phyloP scores from a whole-genome alignment of 2,797 vertebrate species.

The Hydrolagus colliei region DNA sequence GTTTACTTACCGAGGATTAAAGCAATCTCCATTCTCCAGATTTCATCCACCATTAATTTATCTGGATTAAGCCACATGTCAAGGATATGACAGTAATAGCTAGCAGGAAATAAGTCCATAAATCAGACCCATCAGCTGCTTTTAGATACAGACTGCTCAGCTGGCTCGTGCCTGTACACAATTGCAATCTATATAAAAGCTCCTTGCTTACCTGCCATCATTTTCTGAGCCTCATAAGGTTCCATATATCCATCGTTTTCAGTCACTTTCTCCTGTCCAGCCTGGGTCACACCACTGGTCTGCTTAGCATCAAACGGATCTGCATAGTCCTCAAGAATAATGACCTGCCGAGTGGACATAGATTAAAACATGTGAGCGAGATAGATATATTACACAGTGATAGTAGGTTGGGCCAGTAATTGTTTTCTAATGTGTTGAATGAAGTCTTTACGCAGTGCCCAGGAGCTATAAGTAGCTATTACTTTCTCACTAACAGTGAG shows the following conservation, averaged over 20 bases:
- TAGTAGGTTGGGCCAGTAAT: not conserved
- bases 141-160: no score
- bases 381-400: conserved; percentile 9
- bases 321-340: conserved; percentile 90
- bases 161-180: no score
- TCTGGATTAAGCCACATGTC: not conserved
- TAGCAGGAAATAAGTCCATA: not conserved
- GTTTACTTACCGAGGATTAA: no score
- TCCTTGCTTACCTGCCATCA: conserved; percentile 78
- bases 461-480: not conserved
- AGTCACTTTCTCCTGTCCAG: conserved; percentile 66
- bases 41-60: not conserved
- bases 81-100: not conserved
- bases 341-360: conserved; percentile 56
- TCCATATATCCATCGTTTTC: conserved; percentile 98
- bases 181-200: no score
- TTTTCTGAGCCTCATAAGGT: conserved; percentile 91
- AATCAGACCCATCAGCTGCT: no score
- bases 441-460: conserved; percentile 1
- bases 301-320: conserved; percentile 88
- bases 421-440: conserved; percentile 16
- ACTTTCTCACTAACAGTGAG: conserved; percentile 5
- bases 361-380: conserved; percentile 8
- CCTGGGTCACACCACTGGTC: conserved; percentile 56
- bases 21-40: not conserved